These are phyloP conservation scores for Mesocricetus auratus DNA, from an alignment of 2,113 vertebrate genomes.

Conservation along the genomic window DNA sequence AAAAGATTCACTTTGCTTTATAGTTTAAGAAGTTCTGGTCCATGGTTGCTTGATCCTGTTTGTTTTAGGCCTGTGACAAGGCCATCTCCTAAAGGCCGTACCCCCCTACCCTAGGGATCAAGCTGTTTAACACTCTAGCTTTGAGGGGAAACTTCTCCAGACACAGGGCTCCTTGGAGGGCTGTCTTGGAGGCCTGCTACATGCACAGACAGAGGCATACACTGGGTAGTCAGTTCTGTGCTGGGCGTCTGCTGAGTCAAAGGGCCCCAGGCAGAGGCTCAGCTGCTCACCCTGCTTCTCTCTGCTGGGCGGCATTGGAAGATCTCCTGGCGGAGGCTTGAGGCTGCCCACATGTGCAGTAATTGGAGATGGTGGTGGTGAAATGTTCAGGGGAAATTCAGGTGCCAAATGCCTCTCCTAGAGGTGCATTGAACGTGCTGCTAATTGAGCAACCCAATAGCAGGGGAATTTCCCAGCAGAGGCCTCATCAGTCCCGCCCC, in stretches of 20 bases:
- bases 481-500: neutral
- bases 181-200: neutral
- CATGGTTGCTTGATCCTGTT: neutral
- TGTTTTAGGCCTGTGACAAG: neutral
- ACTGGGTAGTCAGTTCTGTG: constrained; percentile 46
- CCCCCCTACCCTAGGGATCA: neutral
- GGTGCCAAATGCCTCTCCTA: constrained; percentile 78
- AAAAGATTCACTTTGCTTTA: neutral
- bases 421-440: constrained; percentile 67
- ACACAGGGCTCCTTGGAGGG: neutral
- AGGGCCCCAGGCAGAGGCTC: neutral
- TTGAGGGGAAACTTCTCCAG: neutral
- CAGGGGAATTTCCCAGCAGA: constrained; percentile 71
- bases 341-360: neutral
- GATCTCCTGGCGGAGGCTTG: neutral
- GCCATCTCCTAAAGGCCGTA: neutral
- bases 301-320: neutral
- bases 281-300: neutral
- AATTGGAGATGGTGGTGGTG: constrained; percentile 57
- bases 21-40: neutral
- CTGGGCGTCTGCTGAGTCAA: constrained; percentile 68
- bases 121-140: neutral
- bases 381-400: constrained; percentile 36
- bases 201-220: neutral
- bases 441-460: constrained; percentile 63